Base-by-base conservation (phyloP, 2,888 invertebrate species). In the Drosophila austrosaltans region DNA sequence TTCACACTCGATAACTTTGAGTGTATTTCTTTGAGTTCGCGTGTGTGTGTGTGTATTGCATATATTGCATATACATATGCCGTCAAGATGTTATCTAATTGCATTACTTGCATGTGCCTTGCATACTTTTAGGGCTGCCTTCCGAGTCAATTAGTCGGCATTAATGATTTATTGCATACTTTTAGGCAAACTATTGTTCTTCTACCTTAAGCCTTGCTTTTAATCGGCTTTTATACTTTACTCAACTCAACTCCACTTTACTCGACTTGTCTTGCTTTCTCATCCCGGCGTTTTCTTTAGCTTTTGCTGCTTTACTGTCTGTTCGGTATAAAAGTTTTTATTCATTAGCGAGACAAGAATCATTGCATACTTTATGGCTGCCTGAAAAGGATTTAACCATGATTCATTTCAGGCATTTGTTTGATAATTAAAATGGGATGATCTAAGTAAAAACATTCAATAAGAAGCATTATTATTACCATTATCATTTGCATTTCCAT, bases 91-190 rank as follows among this genome's bases (percentile, higher is more conserved):
- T 44, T 70, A 44, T 66, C 44, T 78, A 75, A 85, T 80, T 72
- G 76, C 68, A 82, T 78, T 77, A 69, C 48, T 56, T 75, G 58
- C 72, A 4, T 66, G 28, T 64, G 53, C 58, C 62, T 61, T 58
- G 57, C 59, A 68, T 68, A 60, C 53, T 67, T 76, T 72, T 59
- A 67, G 44, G 39, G 73, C 72, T 72, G 72, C 73, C 59, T 66
- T 60, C 58, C 63, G 53, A 64, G 58, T 60, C 67, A 74, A 80
- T 80, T 76, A 79, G 69, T 69, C 25, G 63, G 44, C 66, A 63
- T 80, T 74, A 80, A 69, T 76, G 62, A 80, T 82, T 71, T 71
- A 82, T 70, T 72, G 60, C 56, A 63, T 20, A 58, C 44, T 53
- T 32, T 61, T 68, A 68, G 68, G 68, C 63, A 48, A 58, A 53